Base-by-base conservation (phyloP, 2,888 invertebrate genomes). In the Lissonota sp. region DNA sequence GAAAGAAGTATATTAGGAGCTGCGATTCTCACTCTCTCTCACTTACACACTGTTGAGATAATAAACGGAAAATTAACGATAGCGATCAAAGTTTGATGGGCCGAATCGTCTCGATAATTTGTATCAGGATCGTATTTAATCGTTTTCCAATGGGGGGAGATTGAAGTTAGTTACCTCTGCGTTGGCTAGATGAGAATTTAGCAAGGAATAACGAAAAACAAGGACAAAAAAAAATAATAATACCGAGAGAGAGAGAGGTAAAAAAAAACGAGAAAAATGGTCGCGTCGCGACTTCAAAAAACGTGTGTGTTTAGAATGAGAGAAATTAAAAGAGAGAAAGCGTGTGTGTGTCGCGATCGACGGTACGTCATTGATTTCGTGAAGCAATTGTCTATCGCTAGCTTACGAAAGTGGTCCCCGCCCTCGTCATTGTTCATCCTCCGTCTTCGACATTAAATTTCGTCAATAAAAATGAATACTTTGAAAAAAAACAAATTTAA, bases 351-450 rank as follows among this genome's bases (percentile, higher is more conserved):
- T 81, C 81, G 81, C 81, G 81, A 81, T 81, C 81, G 81, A 81
- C 81, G 81, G 81, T 81, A 81, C 81, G 81, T 81, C 78, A 81
- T 81, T 81, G 70, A 81, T 81, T 81, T 81, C 78, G 81, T 81
- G 46, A 78, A 81, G 81, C 81, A 83, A 82, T 83, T 83, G 83
- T 83, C 77, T 83, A 75, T 82, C 79, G 74, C 74, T 80, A 80
- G 82, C 82, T 75, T 83, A 78, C 74, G 82, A 60, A 80, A 83
- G 86, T 89, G 84, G 90, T 88, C 90, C 90, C 90, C 89, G 88
- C 87, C 89, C 88, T 88, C 88, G 86, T 88, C 87, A 88, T 87
- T 87, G 85, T 85, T 81, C 84, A 88, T 87, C 85, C 86, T 88
- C 88, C 87, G 89, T 89, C 88, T 88, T 85, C 81, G 81, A 87